phyloP scores from a whole-genome alignment of 2,888 invertebrate species.

The Synergus gifuensis region DNA sequence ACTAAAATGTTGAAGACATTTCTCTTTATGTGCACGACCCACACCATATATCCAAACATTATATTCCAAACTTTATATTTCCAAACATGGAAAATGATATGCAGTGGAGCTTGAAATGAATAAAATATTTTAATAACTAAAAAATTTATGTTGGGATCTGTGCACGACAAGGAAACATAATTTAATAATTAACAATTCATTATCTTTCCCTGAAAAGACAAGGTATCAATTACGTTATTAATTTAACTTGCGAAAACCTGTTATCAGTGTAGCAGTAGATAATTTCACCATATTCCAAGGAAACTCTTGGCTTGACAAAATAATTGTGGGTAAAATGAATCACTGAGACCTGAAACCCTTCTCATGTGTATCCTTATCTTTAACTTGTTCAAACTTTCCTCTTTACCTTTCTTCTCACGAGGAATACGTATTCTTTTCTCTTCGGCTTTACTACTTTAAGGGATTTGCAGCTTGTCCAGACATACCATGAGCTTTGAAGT shows the following conservation, averaged over 20 bases:
- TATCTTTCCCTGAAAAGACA: background rate
- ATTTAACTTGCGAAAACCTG: slow-evolving; percentile 6
- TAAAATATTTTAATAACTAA: background rate
- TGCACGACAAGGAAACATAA: background rate
- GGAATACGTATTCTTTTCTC: slow-evolving; percentile 4
- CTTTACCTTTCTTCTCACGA: background rate
- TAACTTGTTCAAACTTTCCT: background rate
- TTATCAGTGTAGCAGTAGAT: background rate
- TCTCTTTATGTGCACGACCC: background rate
- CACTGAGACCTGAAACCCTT: background rate
- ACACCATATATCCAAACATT: background rate
- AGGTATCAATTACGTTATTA: slow-evolving; percentile 11
- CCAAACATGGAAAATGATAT: background rate
- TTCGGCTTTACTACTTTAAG: slow-evolving; percentile 16
- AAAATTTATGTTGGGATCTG: background rate
- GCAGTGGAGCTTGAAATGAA: background rate
- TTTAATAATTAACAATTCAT: background rate
- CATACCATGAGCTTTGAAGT: slow-evolving; percentile 37
- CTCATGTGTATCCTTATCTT: background rate
- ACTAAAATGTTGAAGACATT: slow-evolving; percentile 19
- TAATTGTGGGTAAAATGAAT: slow-evolving; percentile 10
- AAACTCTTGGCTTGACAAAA: slow-evolving; percentile 15
- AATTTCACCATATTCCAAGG: slow-evolving; percentile 1
- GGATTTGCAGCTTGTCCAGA: slow-evolving; percentile 36
- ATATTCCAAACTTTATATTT: background rate